Evolutionary conservation across 2,888 invertebrate species (phyloP).

Genomic region (Trichopria drosophilae): DNA sequence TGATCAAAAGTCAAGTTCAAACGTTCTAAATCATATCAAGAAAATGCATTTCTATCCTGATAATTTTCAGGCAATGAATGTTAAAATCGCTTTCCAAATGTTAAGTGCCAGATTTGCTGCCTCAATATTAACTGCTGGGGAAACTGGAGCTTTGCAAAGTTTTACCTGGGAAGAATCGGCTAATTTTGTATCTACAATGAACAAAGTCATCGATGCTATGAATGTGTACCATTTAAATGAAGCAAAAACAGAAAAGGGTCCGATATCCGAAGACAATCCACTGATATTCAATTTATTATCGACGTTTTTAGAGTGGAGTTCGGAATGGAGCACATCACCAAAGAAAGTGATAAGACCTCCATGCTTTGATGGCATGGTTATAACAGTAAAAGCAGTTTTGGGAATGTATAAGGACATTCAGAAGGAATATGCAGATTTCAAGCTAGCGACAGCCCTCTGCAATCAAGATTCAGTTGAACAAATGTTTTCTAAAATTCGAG

Average conservation of each 20-base stretch:
- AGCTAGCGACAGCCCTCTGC: slow-evolving; percentile 20
- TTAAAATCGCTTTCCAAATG: slow-evolving; percentile 31
- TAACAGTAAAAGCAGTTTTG: slow-evolving; percentile 10
- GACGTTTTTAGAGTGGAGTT: slow-evolving; percentile 17
- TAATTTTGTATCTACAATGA: slow-evolving; percentile 23
- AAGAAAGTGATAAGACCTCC: no score
- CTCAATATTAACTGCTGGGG: slow-evolving; percentile 25
- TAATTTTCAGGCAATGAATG: slow-evolving; percentile 27
- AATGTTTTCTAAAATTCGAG: slow-evolving; percentile 31
- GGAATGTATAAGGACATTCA: slow-evolving; percentile 10
- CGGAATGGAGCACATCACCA: slow-evolving; percentile 11
- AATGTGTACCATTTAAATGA: slow-evolving; percentile 9
- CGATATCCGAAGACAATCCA: slow-evolving; percentile 23
- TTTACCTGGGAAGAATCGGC: slow-evolving; percentile 23
- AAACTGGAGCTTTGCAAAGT: slow-evolving; percentile 3
- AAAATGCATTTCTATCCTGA: no score
- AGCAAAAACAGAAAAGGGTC: slow-evolving; percentile 6
- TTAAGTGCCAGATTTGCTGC: slow-evolving; percentile 20
- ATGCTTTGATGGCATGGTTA: no score
- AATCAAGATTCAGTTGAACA: slow-evolving; percentile 35
- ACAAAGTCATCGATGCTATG: slow-evolving; percentile 24
- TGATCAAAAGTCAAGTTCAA: no score
- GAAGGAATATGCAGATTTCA: slow-evolving; percentile 16
- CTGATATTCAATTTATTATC: slow-evolving; percentile 11
- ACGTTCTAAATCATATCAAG: no score